Evolutionary conservation across 2,113 vertebrate genomes (phyloP).

Genomic region (Lepidothrix coronata): DNA sequence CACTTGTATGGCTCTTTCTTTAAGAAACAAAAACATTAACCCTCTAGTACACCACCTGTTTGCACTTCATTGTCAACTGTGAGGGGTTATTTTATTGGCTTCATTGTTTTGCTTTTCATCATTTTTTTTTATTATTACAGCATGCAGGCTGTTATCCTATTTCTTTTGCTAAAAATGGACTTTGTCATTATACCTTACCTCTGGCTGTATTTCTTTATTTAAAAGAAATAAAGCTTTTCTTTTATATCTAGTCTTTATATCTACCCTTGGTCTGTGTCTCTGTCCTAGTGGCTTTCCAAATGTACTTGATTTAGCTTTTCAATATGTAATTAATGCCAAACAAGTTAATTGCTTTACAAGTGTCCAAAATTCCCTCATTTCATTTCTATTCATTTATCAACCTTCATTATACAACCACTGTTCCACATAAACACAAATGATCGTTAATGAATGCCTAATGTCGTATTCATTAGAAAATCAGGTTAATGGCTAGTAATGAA

Average conservation of each 20-base stretch:
- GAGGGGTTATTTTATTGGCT: conserved; percentile 49
- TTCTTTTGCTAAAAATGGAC: conserved; percentile 55
- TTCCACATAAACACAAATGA: conserved; percentile 81
- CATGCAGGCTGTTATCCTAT: conserved; percentile 45
- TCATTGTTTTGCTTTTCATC: conserved; percentile 60
- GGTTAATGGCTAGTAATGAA: conserved; percentile 79
- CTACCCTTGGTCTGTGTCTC: conserved; percentile 68
- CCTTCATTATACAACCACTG: conserved; percentile 76
- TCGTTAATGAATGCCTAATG: conserved; percentile 84
- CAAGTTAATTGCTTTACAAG: conserved; percentile 87
- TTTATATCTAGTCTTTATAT: conserved; percentile 65
- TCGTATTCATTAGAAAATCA: conserved; percentile 83
- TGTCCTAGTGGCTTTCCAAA: conserved; percentile 77
- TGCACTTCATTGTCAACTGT: conserved; percentile 68
- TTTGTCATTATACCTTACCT: conserved; percentile 68
- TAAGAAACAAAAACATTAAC: conserved; percentile 69
- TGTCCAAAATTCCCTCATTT: conserved; percentile 80
- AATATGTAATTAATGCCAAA: conserved; percentile 87
- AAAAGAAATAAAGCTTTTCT: conserved; percentile 69
- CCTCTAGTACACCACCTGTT: conserved; percentile 72
- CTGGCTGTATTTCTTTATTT: conserved; percentile 61
- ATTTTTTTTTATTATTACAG: conserved; percentile 57
- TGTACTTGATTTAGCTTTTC: conserved; percentile 87
- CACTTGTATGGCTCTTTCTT: conserved; percentile 43
- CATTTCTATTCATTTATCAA: conserved; percentile 82